A percentile compares a stretch with the other conserved stretches of the same genome.
These are phyloP conservation scores for Laupala kohalensis DNA, from an alignment of 1,140 invertebrate genomes.

Conservation along the genomic window DNA sequence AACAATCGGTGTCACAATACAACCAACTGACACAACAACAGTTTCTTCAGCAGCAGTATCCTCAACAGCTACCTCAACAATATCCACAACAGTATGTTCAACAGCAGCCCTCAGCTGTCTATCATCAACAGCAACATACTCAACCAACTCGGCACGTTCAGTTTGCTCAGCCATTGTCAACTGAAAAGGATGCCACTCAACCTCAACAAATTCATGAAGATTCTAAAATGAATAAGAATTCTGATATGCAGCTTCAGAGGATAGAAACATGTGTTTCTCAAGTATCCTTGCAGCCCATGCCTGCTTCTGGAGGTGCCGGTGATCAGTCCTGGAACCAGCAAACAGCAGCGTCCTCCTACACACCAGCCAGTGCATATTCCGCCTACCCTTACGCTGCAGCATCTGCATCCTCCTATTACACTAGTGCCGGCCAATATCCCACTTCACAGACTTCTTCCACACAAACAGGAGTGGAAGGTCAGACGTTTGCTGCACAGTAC, in stretches of 20 bases:
- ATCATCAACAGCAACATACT: not conserved
- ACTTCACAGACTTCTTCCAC: constrained; percentile 18
- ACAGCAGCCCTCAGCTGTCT: not conserved
- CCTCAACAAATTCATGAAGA: not conserved
- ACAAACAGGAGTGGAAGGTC: constrained; percentile 11
- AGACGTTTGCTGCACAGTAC: constrained; percentile 14
- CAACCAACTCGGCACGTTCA: not conserved
- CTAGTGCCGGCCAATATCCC: constrained; percentile 16
- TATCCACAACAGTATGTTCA: constrained; percentile 2
- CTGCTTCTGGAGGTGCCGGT: not conserved
- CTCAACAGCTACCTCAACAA: constrained; percentile 5
- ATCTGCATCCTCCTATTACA: constrained; percentile 18
- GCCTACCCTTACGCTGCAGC: constrained; percentile 19
- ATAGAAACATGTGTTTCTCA: too few species aligned
- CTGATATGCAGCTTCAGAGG: too few species aligned
- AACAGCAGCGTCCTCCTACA: not conserved
- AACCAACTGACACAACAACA: constrained; percentile 4
- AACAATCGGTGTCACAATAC: not conserved
- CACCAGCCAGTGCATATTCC: constrained; percentile 7
- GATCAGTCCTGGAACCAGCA: not conserved
- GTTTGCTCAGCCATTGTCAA: not conserved
- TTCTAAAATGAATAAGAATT: not conserved
- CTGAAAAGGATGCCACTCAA: not conserved
- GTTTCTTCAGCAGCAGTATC: constrained; percentile 8
- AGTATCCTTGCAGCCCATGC: too few species aligned